These are phyloP conservation scores for Miichthys miiuy DNA, from an alignment of 2,797 vertebrate genomes.

Conservation along the genomic window DNA sequence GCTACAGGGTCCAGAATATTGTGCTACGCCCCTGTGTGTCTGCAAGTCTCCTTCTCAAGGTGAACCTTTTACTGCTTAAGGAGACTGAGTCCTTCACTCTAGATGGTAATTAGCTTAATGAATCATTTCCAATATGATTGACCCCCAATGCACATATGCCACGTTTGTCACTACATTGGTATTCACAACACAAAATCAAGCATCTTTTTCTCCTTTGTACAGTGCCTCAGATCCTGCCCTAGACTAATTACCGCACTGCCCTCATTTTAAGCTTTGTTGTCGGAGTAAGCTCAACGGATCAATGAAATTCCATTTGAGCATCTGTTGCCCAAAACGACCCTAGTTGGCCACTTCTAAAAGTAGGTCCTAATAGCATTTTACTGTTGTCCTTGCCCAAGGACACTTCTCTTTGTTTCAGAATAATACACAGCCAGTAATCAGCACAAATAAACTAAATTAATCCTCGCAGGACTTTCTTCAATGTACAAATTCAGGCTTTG, in stretches of 20 bases:
- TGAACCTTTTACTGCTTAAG: constrained; percentile 29
- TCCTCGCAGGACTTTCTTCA: constrained; percentile 50
- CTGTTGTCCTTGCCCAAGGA: constrained; percentile 75
- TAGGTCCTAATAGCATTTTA: constrained; percentile 62
- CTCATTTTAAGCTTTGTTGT: constrained; percentile 65
- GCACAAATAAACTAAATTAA: constrained; percentile 69
- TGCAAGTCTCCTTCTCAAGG: constrained; percentile 19
- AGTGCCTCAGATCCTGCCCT: constrained; percentile 38
- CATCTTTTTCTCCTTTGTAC: constrained; percentile 39
- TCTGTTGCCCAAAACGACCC: constrained; percentile 66
- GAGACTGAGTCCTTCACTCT: constrained; percentile 19
- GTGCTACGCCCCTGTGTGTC: too few species aligned
- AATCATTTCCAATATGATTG: constrained; percentile 48
- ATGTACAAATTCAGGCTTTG: constrained; percentile 45
- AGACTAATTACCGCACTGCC: constrained; percentile 61
- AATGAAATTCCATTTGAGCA: constrained; percentile 73
- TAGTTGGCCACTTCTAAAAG: constrained; percentile 46
- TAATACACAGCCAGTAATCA: constrained; percentile 61
- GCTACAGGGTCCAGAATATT: too few species aligned
- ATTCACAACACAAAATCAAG: constrained; percentile 53
- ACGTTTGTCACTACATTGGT: constrained; percentile 39
- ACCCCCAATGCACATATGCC: constrained; percentile 38
- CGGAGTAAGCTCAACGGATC: constrained; percentile 68
- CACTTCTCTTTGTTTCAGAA: constrained; percentile 68
- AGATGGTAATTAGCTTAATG: constrained; percentile 54